Percentiles rank a stretch among this genome's conserved stretches.
phyloP scores from a whole-genome alignment of 1,140 invertebrate genomes.

The Dreissena polymorpha region DNA sequence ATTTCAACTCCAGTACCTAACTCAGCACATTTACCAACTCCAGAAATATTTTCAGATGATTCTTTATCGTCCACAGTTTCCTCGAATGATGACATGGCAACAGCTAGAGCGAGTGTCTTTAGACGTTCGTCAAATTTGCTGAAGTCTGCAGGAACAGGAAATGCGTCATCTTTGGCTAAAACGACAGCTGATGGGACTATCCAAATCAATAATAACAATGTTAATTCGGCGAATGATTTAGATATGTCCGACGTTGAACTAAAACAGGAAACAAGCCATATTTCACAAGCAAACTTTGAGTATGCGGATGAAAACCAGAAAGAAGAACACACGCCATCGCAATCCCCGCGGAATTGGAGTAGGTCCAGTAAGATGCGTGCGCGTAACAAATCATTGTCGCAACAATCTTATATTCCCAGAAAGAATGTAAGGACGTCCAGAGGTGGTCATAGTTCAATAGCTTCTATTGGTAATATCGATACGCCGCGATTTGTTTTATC shows the following conservation, averaged over 20 bases:
- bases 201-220: no score
- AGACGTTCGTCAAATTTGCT: no score
- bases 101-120: not conserved
- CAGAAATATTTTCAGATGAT: not conserved
- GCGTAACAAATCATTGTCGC: no score
- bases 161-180: not conserved
- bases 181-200: not conserved
- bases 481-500: conserved; percentile 16
- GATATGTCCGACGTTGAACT: not conserved
- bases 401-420: not conserved
- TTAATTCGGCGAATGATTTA: not conserved
- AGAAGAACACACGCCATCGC: not conserved
- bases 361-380: not conserved
- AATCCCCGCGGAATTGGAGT: not conserved
- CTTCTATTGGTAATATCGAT: conserved; percentile 25
- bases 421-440: not conserved
- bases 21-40: not conserved
- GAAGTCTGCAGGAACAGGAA: not conserved
- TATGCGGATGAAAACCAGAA: not conserved
- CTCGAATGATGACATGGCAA: not conserved
- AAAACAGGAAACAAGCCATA: no score
- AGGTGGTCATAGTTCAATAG: conserved; percentile 16
- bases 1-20: not conserved
- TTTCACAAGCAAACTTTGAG: not conserved
- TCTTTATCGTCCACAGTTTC: not conserved